Conservation (phyloP, 2,113 vertebrate species). For the Menura novaehollandiae region DNA sequence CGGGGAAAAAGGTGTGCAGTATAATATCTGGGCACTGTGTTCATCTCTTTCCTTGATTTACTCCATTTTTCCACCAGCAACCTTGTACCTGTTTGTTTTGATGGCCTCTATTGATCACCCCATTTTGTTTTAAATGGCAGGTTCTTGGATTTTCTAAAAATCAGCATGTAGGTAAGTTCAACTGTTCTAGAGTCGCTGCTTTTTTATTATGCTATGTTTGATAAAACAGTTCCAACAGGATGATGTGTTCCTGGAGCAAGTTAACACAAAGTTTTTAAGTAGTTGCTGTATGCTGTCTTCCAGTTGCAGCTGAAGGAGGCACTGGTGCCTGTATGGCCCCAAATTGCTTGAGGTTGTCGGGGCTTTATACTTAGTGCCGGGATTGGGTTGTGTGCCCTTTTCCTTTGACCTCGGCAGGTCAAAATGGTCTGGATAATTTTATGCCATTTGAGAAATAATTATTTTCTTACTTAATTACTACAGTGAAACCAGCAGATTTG, state of each 20-base stretch:
- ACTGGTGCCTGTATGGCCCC: not conserved
- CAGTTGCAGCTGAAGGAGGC: not conserved
- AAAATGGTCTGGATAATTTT: not conserved
- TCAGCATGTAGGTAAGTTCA: not conserved
- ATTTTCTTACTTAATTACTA: not conserved
- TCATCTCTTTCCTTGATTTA: not conserved
- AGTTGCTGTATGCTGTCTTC: not conserved
- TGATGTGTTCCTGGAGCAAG: not conserved
- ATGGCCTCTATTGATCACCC: not conserved
- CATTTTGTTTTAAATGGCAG: not conserved
- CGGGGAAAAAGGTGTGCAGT: not conserved
- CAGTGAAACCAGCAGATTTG: not conserved
- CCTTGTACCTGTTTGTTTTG: not conserved
- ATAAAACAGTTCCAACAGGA: not conserved
- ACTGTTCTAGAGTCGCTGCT: rapidly evolving
- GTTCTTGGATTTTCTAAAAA: not conserved
- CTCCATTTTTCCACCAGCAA: not conserved
- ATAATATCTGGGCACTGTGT: not conserved
- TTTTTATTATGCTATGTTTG: not conserved
- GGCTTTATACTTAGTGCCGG: not conserved
- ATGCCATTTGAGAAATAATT: not conserved
- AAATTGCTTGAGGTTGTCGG: rapidly evolving
- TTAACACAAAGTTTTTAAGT: not conserved
- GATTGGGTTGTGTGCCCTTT: not conserved
- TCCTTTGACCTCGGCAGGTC: not conserved